A percentile compares a stretch with the other conserved stretches of the same genome.
Conservation (phyloP, 2,797 vertebrate species). For the Gymnopithys bicolor region DNA sequence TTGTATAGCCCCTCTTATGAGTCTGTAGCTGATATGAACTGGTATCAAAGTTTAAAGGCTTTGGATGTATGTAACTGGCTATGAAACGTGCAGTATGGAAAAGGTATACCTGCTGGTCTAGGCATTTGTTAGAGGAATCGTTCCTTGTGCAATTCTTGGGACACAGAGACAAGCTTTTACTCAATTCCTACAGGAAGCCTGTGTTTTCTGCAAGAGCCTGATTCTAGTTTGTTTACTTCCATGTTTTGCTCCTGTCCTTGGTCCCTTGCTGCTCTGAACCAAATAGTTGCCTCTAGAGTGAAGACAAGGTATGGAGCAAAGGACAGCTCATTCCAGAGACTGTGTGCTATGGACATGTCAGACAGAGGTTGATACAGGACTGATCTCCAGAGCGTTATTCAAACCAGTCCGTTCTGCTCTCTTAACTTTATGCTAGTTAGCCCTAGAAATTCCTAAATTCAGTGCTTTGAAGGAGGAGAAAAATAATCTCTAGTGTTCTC, state of each 20-base stretch:
- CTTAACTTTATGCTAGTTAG: neutral
- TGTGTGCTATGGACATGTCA: neutral
- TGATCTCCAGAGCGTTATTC: neutral
- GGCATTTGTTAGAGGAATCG: neutral
- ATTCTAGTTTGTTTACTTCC: neutral
- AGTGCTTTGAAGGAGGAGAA: neutral
- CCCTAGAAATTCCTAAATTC: neutral
- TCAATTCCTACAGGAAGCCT: neutral
- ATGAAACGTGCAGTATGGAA: neutral
- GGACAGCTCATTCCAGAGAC: neutral
- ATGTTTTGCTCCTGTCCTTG: neutral
- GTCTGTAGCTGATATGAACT: neutral
- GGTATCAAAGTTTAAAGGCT: neutral
- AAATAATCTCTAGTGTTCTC: neutral
- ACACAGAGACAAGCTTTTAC: neutral
- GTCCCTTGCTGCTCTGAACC: neutral
- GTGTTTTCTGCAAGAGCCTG: neutral
- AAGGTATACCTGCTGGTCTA: neutral
- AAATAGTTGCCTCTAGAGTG: neutral
- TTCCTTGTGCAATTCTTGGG: neutral
- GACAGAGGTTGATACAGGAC: neutral
- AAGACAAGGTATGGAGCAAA: neutral
- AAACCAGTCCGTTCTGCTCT: neutral
- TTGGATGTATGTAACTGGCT: neutral
- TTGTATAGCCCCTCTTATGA: neutral